Percentiles rank a stretch among this genome's conserved stretches.
Evolutionary conservation across 1,140 invertebrate genomes (phyloP).

Genomic region (Leptonema lineaticorne): DNA sequence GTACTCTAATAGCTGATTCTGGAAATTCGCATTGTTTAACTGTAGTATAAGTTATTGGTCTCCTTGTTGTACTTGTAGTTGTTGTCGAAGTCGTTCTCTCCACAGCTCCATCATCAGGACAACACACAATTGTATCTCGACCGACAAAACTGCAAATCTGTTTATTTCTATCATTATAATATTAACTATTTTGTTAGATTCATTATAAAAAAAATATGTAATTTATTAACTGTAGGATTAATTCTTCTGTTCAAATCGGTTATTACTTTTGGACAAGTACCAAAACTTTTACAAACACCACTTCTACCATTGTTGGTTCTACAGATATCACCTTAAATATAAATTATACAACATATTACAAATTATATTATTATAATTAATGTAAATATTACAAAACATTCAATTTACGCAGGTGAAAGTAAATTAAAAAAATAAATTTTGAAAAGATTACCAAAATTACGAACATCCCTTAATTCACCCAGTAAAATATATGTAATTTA

Average conservation of each 20-base stretch:
- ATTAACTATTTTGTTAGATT: no score
- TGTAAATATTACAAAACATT: no score
- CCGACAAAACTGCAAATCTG: neutral
- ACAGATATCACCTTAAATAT: neutral
- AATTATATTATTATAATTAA: no score
- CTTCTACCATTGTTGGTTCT: neutral
- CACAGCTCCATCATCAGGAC: neutral
- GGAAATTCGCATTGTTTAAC: conserved; percentile 4
- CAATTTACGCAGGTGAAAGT: no score
- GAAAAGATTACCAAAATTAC: no score
- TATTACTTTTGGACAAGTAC: neutral
- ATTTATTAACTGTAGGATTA: neutral
- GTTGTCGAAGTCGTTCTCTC: neutral
- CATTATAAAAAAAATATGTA: no score
- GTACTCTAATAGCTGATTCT: neutral
- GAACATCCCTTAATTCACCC: no score
- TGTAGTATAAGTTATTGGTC: no score
- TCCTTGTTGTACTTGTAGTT: neutral
- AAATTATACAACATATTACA: no score
- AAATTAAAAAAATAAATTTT: no score
- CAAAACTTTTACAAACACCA: neutral
- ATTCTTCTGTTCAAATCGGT: neutral
- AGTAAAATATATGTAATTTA: no score
- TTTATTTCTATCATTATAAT: no score
- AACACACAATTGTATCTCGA: conserved; percentile 2